Evolutionary conservation across 2,113 vertebrate species (phyloP).

Genomic region (Sterna hirundo): DNA sequence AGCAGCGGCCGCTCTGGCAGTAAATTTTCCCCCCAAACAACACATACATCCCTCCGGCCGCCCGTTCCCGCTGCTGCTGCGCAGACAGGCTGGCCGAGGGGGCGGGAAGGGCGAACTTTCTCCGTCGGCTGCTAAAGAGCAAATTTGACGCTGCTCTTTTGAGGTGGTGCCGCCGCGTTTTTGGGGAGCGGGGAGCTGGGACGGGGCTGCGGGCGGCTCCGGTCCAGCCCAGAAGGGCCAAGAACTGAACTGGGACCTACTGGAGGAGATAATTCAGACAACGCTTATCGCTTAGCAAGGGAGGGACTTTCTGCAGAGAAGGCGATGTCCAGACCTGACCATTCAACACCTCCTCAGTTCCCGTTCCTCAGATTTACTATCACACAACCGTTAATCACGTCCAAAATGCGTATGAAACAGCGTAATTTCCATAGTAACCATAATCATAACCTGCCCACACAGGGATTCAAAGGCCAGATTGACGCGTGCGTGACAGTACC

Average conservation of each 20-base stretch:
- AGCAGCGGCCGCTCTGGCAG: background rate
- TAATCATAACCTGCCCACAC: background rate
- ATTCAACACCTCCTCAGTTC: background rate
- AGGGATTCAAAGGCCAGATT: background rate
- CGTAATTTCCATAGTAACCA: background rate
- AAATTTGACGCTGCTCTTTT: background rate
- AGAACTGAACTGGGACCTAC: background rate
- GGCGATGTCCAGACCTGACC: background rate
- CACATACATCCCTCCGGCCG: background rate
- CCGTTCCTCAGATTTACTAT: background rate
- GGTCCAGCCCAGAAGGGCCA: background rate
- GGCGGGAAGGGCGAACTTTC: background rate
- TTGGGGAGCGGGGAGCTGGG: background rate
- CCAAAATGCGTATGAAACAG: background rate
- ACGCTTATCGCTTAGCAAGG: background rate
- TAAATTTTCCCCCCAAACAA: background rate
- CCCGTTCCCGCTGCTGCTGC: background rate
- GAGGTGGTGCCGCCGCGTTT: rapidly evolving
- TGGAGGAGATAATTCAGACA: background rate
- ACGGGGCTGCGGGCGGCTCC: background rate
- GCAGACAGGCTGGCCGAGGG: background rate
- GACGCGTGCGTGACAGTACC: rapidly evolving
- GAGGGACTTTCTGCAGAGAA: background rate
- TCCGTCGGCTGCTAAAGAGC: background rate
- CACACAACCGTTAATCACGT: rapidly evolving